Conservation (phyloP, 2,888 invertebrate species). For the Aplocera efformata region DNA sequence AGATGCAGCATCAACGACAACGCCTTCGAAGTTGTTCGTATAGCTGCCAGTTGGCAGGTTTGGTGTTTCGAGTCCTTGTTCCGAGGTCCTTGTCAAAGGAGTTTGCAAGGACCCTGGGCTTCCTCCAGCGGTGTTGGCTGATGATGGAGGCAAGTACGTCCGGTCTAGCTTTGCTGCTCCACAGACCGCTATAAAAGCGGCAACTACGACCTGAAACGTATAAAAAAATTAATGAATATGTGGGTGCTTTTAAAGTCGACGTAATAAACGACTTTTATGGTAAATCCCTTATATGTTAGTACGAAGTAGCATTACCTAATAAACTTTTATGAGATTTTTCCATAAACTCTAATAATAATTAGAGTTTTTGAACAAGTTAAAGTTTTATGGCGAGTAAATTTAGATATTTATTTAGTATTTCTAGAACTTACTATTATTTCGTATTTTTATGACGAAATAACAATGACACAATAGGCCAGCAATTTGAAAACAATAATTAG, state of each 20-base stretch:
- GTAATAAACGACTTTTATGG: background rate
- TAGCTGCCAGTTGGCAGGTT: slow-evolving; percentile 58
- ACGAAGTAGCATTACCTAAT: background rate
- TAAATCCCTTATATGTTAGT: slow-evolving; percentile 1
- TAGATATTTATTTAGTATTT: too few species aligned
- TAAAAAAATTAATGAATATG: background rate
- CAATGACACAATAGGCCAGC: too few species aligned
- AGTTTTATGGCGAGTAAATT: too few species aligned
- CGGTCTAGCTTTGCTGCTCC: slow-evolving; percentile 61
- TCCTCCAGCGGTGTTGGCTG: slow-evolving; percentile 61
- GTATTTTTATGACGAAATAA: too few species aligned
- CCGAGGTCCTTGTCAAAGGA: slow-evolving; percentile 40
- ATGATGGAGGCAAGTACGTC: slow-evolving; percentile 57
- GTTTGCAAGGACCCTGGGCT: slow-evolving; percentile 46
- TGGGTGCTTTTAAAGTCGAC: slow-evolving; percentile 1
- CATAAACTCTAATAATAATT: background rate
- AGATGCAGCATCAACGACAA: slow-evolving; percentile 64
- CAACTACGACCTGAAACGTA: slow-evolving; percentile 50
- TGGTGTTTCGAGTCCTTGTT: slow-evolving; percentile 42
- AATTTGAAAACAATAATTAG: too few species aligned
- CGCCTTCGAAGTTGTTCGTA: slow-evolving; percentile 62
- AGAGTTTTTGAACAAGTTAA: too few species aligned
- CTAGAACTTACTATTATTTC: too few species aligned
- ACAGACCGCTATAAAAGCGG: slow-evolving; percentile 62
- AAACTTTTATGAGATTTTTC: slow-evolving; percentile 6